Conservation (phyloP, 2,888 invertebrate species). For the Mechanitis mazaeus region DNA sequence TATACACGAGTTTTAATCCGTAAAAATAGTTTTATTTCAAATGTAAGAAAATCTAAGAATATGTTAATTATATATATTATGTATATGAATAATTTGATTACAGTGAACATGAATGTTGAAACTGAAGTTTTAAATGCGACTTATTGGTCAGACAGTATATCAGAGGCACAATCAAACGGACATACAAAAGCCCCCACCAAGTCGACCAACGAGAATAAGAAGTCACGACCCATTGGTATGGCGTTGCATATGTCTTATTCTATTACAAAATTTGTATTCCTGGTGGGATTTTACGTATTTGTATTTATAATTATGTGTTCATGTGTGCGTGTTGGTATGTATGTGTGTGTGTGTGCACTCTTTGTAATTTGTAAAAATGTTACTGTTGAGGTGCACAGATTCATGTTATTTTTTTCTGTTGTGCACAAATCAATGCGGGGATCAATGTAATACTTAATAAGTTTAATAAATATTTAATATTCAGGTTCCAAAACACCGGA, state of each 20-base stretch:
- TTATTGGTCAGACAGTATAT: slow-evolving; percentile 45
- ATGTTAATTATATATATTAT: too few species aligned
- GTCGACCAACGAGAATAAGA: slow-evolving; percentile 18
- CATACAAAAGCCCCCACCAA: slow-evolving; percentile 27
- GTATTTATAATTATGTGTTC: too few species aligned
- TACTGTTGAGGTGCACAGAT: neutral
- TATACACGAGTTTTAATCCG: too few species aligned
- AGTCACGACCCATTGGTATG: slow-evolving; percentile 21
- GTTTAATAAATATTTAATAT: slow-evolving; percentile 33
- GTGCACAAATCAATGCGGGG: too few species aligned
- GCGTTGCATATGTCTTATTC: neutral
- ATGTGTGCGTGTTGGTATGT: neutral
- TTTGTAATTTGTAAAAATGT: neutral
- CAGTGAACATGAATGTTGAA: slow-evolving; percentile 48
- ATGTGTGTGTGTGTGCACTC: slow-evolving; percentile 11
- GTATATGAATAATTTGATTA: slow-evolving; percentile 26
- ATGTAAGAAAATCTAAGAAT: too few species aligned
- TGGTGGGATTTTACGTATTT: too few species aligned
- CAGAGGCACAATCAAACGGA: slow-evolving; percentile 37
- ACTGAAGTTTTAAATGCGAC: slow-evolving; percentile 44
- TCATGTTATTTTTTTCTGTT: neutral
- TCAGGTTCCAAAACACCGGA: slow-evolving; percentile 66
- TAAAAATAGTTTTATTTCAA: too few species aligned
- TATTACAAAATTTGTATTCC: too few species aligned
- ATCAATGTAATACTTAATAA: neutral